Conservation (phyloP, 2,797 vertebrate genomes). For the Pangasius mekongensis region DNA sequence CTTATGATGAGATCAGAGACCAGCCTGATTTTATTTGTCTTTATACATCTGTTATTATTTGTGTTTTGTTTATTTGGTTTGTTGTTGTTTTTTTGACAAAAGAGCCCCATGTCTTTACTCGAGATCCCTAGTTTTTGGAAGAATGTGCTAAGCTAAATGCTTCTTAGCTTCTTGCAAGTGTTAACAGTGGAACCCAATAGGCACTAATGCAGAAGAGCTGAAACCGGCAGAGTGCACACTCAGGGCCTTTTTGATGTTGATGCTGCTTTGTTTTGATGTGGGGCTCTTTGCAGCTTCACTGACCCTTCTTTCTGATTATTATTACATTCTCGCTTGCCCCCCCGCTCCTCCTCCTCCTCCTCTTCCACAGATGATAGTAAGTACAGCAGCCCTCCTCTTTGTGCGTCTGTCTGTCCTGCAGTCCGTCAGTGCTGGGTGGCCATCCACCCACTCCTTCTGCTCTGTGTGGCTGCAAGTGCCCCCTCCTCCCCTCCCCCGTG, state of each 20-base stretch:
- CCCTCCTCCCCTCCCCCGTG: constrained; percentile 37
- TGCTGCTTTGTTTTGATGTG: constrained; percentile 76
- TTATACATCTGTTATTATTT: constrained; percentile 63
- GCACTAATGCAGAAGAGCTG: constrained; percentile 43
- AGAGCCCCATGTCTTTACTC: constrained; percentile 81
- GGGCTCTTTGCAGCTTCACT: constrained; percentile 83
- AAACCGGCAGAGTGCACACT: constrained; percentile 49
- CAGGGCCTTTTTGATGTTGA: constrained; percentile 46
- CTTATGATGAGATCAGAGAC: constrained; percentile 57
- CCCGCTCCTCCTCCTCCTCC: constrained; percentile 81
- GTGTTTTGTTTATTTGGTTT: constrained; percentile 70
- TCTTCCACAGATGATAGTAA: constrained; percentile 99
- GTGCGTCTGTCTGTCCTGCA: constrained; percentile 89
- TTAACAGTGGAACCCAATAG: constrained; percentile 26
- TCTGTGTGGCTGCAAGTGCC: constrained; percentile 82
- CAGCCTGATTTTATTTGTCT: constrained; percentile 62
- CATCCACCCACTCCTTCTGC: constrained; percentile 76
- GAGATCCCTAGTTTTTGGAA: constrained; percentile 17
- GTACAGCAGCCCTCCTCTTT: constrained; percentile 92
- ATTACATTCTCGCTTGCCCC: constrained; percentile 83
- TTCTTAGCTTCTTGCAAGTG: constrained; percentile 31
- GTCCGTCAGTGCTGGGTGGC: constrained; percentile 78
- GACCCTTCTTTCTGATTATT: constrained; percentile 91
- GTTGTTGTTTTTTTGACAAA: constrained; percentile 73
- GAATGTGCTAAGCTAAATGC: constrained; percentile 21